Base-by-base conservation (phyloP, 2,797 vertebrate species). In the Pantherophis vulpinus region DNA sequence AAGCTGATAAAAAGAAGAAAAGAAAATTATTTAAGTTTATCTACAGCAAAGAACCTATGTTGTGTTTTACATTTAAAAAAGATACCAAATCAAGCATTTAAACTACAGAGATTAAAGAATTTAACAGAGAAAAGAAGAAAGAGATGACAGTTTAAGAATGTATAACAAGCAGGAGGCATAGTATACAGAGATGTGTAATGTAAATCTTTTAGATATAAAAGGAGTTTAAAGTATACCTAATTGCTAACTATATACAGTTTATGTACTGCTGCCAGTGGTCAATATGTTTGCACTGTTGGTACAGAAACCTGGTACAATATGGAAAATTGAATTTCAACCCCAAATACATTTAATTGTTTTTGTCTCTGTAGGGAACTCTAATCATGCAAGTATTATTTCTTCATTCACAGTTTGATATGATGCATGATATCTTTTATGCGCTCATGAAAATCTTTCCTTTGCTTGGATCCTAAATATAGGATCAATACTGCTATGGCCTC, bases 391-490 rank as follows among this genome's bases (percentile, higher is more conserved):
- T 37, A n/a, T 59, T 91, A n/a, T 83, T 89, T 42, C 42, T 16
- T 55, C 58, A 14, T 86, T 86, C 56, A 61, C 87, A 23, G 13
- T 88, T 29, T 47, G 42, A 59, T 91, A 63, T 83, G 56, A 58
- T 55, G 88, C 86, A 79, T 88, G 66, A 88, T 55, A 91, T 88
- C 91, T 89, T 91, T 93, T 89, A 91, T 61, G 32, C 58, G 51
- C n/a, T 56, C 55, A 32, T 61, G 91, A 93, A 16, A 27, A 89
- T 29, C 4, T 91, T 95, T 60, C 14, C 55, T 88, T 88, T 86
- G 83, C 27, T 83, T 88, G 27, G 86, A 87, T 86, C 89, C 70
- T 61, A 91, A 91, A 93, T 91, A 91, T 23, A 89, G 32, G 66
- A 58, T 51, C 70, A 79, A 94, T 7, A 47, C 32, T 91, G 90